phyloP scores from a whole-genome alignment of 1,140 invertebrate species.

The Pseudachorutes palmiensis region DNA sequence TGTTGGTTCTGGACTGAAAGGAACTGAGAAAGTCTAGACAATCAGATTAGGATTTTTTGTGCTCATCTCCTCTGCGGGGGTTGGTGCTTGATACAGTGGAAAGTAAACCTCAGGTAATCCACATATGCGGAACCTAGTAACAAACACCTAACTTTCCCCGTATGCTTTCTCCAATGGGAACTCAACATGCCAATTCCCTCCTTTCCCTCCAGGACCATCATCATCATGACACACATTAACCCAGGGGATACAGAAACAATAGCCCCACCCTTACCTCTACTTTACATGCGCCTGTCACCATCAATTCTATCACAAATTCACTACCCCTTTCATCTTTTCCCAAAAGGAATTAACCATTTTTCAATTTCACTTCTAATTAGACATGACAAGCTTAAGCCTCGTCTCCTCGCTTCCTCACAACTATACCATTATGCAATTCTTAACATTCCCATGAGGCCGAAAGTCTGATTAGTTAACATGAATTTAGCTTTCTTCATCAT shows the following conservation, averaged over 20 bases:
- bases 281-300: constrained; percentile 22
- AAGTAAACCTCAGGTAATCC: not conserved
- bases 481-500: no score
- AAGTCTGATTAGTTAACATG: no score
- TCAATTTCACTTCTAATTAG: not conserved
- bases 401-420: not conserved
- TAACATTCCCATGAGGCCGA: no score
- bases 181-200: not conserved
- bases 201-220: no score
- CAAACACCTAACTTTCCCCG: not conserved
- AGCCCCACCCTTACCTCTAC: constrained; percentile 26
- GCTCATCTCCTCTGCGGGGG: not conserved
- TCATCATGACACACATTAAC: no score
- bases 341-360: not conserved
- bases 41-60: not conserved
- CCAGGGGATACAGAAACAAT: no score
- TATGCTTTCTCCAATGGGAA: not conserved
- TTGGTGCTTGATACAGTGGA: not conserved
- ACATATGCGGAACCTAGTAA: not conserved
- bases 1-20: constrained; percentile 5
- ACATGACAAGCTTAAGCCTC: not conserved
- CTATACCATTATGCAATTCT: no score
- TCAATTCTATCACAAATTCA: not conserved
- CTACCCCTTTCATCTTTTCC: constrained; percentile 5
- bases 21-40: constrained; percentile 1